A percentile compares a stretch with the other conserved stretches of the same genome.
Evolutionary conservation across 2,888 invertebrate genomes (phyloP).

Genomic region (Dynastes maya): DNA sequence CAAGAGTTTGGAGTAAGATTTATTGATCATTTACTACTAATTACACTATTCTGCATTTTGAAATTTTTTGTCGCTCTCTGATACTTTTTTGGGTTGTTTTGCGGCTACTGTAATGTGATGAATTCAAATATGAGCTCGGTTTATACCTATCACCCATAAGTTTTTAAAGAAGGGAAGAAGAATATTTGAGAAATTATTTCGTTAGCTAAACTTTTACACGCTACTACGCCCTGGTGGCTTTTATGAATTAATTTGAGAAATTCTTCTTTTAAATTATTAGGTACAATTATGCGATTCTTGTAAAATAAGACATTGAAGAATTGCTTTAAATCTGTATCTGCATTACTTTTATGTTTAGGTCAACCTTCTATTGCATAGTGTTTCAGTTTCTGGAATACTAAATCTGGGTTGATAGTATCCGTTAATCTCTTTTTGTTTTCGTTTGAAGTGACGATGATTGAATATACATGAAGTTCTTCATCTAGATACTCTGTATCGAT

Average conservation of each 20-base stretch:
- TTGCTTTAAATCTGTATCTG: constrained; percentile 24
- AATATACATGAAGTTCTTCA: background rate
- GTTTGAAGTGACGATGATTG: background rate
- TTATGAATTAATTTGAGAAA: constrained; percentile 37
- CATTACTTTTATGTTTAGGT: constrained; percentile 43
- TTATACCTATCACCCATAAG: too few species aligned
- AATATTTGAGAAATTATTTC: constrained; percentile 2
- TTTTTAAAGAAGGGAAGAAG: too few species aligned
- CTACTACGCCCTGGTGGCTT: constrained; percentile 31
- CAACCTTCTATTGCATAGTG: constrained; percentile 37
- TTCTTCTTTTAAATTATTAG: constrained; percentile 44
- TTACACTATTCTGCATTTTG: too few species aligned
- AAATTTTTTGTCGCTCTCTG: too few species aligned
- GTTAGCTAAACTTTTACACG: constrained; percentile 40
- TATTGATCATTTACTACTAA: too few species aligned
- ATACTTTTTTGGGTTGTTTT: too few species aligned
- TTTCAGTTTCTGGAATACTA: constrained; percentile 35
- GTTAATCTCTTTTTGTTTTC: constrained; percentile 7
- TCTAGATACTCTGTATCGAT: constrained; percentile 29
- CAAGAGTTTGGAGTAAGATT: too few species aligned
- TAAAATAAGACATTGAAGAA: constrained; percentile 19
- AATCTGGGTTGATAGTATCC: constrained; percentile 35
- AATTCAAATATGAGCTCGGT: too few species aligned
- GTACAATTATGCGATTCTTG: constrained; percentile 45
- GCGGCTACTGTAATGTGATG: too few species aligned